phyloP scores from a whole-genome alignment of 1,140 invertebrate species.

The Ylistrum balloti region DNA sequence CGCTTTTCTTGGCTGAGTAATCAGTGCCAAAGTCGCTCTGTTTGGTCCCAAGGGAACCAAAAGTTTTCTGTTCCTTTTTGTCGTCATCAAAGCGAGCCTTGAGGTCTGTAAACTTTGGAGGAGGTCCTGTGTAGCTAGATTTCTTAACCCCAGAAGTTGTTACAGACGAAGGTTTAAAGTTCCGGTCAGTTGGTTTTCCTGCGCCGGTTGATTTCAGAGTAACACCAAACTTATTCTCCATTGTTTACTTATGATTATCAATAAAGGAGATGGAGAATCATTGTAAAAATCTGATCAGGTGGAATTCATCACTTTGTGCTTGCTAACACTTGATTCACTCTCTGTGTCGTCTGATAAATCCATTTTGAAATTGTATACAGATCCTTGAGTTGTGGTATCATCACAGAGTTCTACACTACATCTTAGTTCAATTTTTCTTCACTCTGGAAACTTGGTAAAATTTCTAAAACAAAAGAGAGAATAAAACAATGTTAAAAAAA shows the following conservation, averaged over 20 bases:
- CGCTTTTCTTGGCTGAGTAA: not conserved
- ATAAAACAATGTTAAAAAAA: too few relatives aligned
- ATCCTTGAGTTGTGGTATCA: not conserved
- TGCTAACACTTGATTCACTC: not conserved
- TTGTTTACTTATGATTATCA: not conserved
- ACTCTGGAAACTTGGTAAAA: not conserved
- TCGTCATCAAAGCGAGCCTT: not conserved
- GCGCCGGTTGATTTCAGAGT: not conserved
- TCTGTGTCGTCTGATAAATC: not conserved
- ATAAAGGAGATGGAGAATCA: not conserved
- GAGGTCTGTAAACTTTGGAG: not conserved
- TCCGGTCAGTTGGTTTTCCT: not conserved
- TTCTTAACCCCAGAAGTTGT: not conserved
- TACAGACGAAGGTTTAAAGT: not conserved
- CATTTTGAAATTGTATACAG: not conserved
- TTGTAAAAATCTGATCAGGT: not conserved
- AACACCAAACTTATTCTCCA: conserved; percentile 24
- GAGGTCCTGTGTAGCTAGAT: not conserved
- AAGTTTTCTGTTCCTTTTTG: not conserved
- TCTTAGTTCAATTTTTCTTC: not conserved
- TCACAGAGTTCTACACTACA: not conserved
- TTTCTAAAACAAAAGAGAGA: not conserved
- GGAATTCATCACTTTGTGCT: not conserved
- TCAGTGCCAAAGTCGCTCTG: not conserved
- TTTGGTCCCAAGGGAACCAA: not conserved